Conservation (phyloP, 2,797 vertebrate genomes). For the Smutsia gigantea region DNA sequence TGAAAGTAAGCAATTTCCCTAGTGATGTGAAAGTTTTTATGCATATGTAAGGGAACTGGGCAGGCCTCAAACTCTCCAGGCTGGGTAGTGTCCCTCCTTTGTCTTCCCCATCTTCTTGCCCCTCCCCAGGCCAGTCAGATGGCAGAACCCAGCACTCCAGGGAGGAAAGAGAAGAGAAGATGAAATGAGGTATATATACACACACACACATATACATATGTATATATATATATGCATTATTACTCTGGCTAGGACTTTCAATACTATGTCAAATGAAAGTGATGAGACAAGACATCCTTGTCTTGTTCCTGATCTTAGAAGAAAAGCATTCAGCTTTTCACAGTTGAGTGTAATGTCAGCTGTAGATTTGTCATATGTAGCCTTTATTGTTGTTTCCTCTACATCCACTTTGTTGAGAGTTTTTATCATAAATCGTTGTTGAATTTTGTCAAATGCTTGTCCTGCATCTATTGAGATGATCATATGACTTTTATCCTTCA, state of each 20-base stretch:
- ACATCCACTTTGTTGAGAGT: background rate
- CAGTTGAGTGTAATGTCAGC: background rate
- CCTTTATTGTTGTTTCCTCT: background rate
- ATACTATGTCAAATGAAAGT: background rate
- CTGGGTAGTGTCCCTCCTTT: no score
- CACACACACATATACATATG: no score
- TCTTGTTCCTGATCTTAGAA: background rate
- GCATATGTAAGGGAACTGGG: background rate
- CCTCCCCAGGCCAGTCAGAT: background rate
- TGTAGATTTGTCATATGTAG: background rate
- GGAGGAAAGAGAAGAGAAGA: background rate
- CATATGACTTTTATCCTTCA: background rate
- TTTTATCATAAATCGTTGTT: background rate
- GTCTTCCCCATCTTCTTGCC: background rate
- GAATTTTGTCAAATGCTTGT: background rate
- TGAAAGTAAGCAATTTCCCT: background rate
- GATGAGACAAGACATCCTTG: background rate
- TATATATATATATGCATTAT: background rate
- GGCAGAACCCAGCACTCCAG: background rate
- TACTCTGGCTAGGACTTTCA: background rate
- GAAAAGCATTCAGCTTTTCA: background rate
- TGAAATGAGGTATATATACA: no score
- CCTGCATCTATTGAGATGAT: background rate
- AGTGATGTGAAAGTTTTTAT: background rate
- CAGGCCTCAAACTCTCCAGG: background rate